Conservation (phyloP, 92 coral and sea anemone genomes). For the Phenganax marumi region DNA sequence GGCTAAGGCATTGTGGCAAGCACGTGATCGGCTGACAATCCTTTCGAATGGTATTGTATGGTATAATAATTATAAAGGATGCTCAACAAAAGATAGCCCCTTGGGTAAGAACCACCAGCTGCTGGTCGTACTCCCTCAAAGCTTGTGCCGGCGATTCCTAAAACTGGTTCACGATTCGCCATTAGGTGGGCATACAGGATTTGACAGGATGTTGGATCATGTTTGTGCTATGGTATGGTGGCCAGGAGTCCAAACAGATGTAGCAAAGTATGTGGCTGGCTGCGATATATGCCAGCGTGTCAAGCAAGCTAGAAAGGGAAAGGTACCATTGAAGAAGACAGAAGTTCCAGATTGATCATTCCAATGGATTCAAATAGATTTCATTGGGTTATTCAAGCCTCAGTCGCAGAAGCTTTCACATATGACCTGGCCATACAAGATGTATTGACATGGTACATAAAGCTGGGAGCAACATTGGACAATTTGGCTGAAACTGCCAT, state of each 20-base stretch:
- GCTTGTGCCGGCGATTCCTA: neutral
- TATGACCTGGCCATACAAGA: conserved; percentile 20
- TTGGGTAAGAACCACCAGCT: conserved; percentile 4
- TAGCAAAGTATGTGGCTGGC: conserved; percentile 20
- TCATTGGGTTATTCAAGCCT: neutral
- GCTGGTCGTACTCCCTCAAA: conserved; percentile 18
- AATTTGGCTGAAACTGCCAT: conserved; percentile 7
- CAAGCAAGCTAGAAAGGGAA: neutral
- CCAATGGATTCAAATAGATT: neutral
- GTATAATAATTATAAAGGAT: conserved; percentile 12
- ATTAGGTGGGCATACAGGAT: conserved; percentile 13
- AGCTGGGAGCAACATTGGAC: conserved; percentile 8
- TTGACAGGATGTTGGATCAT: conserved; percentile 15
- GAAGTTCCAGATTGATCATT: neutral
- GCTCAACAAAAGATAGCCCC: conserved; percentile 2
- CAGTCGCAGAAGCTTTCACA: neutral
- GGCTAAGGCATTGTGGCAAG: conserved; percentile 29
- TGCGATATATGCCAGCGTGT: neutral
- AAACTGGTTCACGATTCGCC: conserved; percentile 22
- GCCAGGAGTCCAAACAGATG: neutral
- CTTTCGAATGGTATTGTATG: conserved; percentile 8
- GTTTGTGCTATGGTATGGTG: neutral
- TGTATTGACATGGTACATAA: conserved; percentile 6
- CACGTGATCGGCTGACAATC: conserved; percentile 15
- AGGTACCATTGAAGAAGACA: conserved; percentile 16